Conservation (phyloP, 2,113 vertebrate species). For the Zapornia atra region DNA sequence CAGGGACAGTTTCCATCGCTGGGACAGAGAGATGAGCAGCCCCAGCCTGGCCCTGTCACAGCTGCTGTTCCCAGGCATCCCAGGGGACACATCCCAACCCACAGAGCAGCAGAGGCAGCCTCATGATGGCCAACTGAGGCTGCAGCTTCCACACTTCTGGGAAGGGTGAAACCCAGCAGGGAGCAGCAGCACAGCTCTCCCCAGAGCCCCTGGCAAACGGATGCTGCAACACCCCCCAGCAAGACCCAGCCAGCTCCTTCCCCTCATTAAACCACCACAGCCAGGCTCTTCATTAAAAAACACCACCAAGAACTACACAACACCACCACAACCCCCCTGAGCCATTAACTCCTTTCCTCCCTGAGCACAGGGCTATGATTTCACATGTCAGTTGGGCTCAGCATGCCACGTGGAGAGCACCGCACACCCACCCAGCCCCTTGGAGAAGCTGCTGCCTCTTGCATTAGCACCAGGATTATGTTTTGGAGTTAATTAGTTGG, state of each 20-base stretch:
- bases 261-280: background rate
- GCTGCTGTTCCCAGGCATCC: background rate
- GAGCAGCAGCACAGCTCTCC: background rate
- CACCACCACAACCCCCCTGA: background rate
- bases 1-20: too few relatives aligned
- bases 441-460: background rate
- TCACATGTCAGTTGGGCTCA: background rate
- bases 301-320: background rate
- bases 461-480: background rate
- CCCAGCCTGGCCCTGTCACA: rapidly evolving
- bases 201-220: background rate
- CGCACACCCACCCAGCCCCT: background rate
- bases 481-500: background rate
- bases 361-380: background rate
- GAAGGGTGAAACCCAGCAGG: background rate
- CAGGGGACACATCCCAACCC: background rate
- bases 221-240: background rate
- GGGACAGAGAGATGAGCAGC: background rate
- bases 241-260: background rate
- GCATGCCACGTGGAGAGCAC: background rate
- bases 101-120: background rate
- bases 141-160: background rate
- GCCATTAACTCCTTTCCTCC: slow-evolving; percentile 1
- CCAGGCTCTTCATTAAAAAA: background rate
- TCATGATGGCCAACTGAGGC: rapidly evolving